Conservation (phyloP, 1,140 invertebrate genomes). For the Plutomurus gul region DNA sequence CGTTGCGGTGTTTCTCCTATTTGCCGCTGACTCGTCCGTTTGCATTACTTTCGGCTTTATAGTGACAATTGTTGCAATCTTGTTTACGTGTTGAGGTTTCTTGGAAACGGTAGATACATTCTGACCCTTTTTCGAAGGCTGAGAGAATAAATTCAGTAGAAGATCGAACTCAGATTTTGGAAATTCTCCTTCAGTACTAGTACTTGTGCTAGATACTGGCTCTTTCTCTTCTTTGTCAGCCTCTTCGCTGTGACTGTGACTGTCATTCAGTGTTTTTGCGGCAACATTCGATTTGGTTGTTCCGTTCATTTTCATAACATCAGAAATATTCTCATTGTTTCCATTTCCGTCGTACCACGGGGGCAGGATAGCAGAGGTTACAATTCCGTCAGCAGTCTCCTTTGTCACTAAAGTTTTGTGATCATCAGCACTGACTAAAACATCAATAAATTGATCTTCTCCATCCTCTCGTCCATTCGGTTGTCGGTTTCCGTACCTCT, state of each 20-base stretch:
- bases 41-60: not conserved
- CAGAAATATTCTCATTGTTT: conserved; percentile 23
- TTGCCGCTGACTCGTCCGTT: not conserved
- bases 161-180: conserved; percentile 35
- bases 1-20: not conserved
- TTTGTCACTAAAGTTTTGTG: conserved; percentile 51
- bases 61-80: not conserved
- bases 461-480: not conserved
- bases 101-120: not conserved
- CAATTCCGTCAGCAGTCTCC: conserved; percentile 44
- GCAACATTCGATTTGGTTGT: not conserved
- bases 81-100: not conserved
- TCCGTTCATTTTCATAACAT: not conserved
- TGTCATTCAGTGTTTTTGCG: not conserved
- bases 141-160: conserved; percentile 40
- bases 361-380: conserved; percentile 51
- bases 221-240: not conserved
- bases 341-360: conserved; percentile 48
- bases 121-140: not conserved
- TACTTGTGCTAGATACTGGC: too few species aligned
- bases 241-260: not conserved
- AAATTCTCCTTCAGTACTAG: conserved; percentile 31
- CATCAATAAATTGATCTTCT: conserved; percentile 43
- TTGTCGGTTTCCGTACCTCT: not conserved
- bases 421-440: conserved; percentile 48